phyloP scores from a whole-genome alignment of 2,113 vertebrate species.

The Erythrocercus mccallii region DNA sequence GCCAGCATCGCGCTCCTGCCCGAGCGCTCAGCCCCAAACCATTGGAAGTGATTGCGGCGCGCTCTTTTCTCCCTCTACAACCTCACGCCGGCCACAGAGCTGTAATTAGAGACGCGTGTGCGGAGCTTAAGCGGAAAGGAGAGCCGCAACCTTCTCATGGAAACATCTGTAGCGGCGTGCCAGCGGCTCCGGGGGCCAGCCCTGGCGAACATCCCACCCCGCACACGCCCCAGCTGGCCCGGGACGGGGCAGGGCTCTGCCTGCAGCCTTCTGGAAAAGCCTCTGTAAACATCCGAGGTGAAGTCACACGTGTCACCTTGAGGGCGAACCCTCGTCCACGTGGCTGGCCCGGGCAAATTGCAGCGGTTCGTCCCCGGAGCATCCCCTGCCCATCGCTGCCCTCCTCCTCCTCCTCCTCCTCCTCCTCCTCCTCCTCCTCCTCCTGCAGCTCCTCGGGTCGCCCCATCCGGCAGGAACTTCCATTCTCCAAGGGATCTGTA shows the following conservation, averaged over 20 bases:
- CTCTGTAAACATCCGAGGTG: neutral
- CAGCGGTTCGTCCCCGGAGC: neutral
- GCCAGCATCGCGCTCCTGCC: conserved; percentile 78
- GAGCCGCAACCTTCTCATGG: conserved; percentile 63
- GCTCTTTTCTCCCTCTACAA: conserved; percentile 73
- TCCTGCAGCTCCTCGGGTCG: rapidly evolving
- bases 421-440: neutral
- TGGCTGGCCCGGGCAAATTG: neutral
- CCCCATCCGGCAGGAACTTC: rapidly evolving
- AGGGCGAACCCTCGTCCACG: neutral
- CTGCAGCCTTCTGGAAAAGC: rapidly evolving
- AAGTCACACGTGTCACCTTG: neutral
- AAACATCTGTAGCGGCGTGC: conserved; percentile 50
- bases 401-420: neutral
- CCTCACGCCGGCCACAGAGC: conserved; percentile 69
- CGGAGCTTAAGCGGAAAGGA: conserved; percentile 59
- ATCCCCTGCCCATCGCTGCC: neutral
- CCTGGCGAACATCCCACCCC: neutral
- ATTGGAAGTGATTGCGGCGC: conserved; percentile 38
- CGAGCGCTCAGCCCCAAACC: neutral
- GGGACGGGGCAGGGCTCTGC: rapidly evolving
- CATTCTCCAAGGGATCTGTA: neutral
- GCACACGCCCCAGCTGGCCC: rapidly evolving
- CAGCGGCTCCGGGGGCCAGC: neutral
- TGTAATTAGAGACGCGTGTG: conserved; percentile 85